Evolutionary conservation across 2,888 invertebrate species (phyloP).

Genomic region (Schizotus pectinicornis): DNA sequence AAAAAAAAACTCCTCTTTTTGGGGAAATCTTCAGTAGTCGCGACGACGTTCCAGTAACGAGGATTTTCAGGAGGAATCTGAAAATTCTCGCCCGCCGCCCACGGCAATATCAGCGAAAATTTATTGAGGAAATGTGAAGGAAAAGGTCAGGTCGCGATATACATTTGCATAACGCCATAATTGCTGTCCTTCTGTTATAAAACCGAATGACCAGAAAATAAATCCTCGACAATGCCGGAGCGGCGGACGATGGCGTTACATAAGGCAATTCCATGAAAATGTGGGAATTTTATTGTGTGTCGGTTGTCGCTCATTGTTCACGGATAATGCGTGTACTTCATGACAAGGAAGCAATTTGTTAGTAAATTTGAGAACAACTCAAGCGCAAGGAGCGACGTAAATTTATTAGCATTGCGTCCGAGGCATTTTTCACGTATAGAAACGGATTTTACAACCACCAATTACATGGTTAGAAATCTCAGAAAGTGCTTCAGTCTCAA

Average conservation of each 20-base stretch:
- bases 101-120: not conserved
- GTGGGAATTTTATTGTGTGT: constrained; percentile 26
- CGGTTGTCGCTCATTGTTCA: constrained; percentile 17
- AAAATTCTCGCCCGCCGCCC: not conserved
- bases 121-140: constrained; percentile 16
- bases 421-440: not conserved
- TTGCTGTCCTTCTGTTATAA: constrained; percentile 16
- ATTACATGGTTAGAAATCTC: no score
- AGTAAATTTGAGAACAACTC: constrained; percentile 18
- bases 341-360: constrained; percentile 23
- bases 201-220: constrained; percentile 8
- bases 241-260: constrained; percentile 8
- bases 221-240: not conserved
- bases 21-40: no score
- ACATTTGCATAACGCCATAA: constrained; percentile 13
- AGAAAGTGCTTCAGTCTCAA: no score
- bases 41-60: no score
- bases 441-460: no score
- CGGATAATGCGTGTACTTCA: constrained; percentile 17
- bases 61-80: no score
- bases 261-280: constrained; percentile 22
- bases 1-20: no score
- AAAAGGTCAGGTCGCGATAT: constrained; percentile 6
- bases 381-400: constrained; percentile 17
- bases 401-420: constrained; percentile 11